phyloP scores from a whole-genome alignment of 2,888 invertebrate species.

The Pandemis corylana region DNA sequence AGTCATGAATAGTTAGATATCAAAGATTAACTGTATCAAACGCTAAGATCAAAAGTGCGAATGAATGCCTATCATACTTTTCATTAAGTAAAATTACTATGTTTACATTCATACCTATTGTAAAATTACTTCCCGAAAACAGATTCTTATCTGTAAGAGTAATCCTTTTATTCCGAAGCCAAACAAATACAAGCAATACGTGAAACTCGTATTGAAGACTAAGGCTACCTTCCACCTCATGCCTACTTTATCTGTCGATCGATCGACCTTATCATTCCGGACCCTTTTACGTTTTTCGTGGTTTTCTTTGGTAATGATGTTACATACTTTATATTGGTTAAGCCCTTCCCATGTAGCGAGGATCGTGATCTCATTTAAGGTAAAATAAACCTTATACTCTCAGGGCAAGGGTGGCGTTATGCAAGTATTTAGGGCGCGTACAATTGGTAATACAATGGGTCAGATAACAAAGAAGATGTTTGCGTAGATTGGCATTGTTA shows the following conservation, averaged over 20 bases:
- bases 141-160: background rate
- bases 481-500: constrained; percentile 40
- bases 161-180: background rate
- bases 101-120: no score
- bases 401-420: constrained; percentile 10
- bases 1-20: no score
- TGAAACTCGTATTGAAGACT: constrained; percentile 6
- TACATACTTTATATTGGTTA: constrained; percentile 32
- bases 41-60: no score
- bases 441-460: constrained; percentile 28
- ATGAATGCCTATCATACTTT: no score
- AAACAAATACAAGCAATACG: constrained; percentile 8
- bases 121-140: background rate
- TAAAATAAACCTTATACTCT: constrained; percentile 22
- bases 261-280: constrained; percentile 29
- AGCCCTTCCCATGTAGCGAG: constrained; percentile 22
- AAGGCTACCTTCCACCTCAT: background rate
- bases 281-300: constrained; percentile 33
- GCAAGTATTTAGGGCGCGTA: constrained; percentile 29
- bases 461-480: constrained; percentile 35
- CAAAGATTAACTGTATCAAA: no score
- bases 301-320: constrained; percentile 32
- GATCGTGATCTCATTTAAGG: constrained; percentile 9
- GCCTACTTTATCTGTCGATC: constrained; percentile 21
- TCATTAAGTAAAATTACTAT: no score